A percentile compares a stretch with the other conserved stretches of the same genome.
Evolutionary conservation across 2,113 vertebrate species (phyloP).

Genomic region (Apaloderma vittatum): DNA sequence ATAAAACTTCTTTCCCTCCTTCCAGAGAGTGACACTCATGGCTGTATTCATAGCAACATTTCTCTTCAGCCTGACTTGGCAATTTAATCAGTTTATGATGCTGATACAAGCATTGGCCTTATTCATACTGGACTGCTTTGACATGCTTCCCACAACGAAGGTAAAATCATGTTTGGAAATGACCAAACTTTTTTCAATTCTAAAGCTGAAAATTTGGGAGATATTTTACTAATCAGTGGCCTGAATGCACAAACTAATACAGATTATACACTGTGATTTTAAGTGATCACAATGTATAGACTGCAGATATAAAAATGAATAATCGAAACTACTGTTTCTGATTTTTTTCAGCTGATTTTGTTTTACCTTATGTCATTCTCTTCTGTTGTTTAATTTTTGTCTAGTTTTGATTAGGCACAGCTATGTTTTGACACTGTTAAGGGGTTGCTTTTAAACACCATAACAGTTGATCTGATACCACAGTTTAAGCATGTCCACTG

Average conservation of each 20-base stretch:
- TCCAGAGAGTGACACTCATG: conserved; percentile 87
- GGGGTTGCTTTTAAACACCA: background rate
- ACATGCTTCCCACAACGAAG: conserved; percentile 88
- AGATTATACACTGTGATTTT: background rate
- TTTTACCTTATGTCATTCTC: background rate
- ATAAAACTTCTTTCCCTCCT: conserved; percentile 26
- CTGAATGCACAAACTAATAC: background rate
- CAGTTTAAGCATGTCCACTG: background rate
- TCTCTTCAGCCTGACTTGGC: conserved; percentile 95
- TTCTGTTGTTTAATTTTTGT: background rate
- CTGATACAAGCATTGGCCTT: conserved; percentile 91
- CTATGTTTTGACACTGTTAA: background rate
- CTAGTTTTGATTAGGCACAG: background rate
- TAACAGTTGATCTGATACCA: background rate
- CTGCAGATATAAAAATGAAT: background rate
- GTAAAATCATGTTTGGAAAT: conserved; percentile 69
- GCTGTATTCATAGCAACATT: conserved; percentile 89
- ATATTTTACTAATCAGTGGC: background rate
- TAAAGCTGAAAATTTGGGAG: background rate
- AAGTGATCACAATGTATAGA: background rate
- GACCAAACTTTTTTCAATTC: background rate
- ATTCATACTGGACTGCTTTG: conserved; percentile 88
- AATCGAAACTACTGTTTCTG: background rate
- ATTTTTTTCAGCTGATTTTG: background rate
- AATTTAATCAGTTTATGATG: conserved; percentile 98